phyloP scores from a whole-genome alignment of 2,888 invertebrate species.

The Euphydryas editha region DNA sequence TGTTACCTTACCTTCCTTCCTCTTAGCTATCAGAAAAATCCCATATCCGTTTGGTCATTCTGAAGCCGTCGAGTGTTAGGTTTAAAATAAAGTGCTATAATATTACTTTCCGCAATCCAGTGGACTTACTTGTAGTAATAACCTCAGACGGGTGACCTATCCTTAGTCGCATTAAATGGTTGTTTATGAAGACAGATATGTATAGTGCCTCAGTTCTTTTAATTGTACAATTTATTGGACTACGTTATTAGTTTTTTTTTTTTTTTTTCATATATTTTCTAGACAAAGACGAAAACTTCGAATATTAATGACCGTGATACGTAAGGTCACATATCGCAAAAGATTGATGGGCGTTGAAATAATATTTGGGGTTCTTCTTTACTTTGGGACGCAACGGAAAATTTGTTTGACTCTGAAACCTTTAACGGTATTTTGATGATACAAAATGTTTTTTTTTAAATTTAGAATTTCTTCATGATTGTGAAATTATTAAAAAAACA shows the following conservation, averaged over 20 bases:
- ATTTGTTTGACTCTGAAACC: too few species aligned
- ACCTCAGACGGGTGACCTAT: neutral
- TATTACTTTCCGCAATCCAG: neutral
- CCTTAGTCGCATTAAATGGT: neutral
- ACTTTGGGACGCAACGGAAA: too few species aligned
- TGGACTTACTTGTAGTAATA: neutral
- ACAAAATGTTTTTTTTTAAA: too few species aligned
- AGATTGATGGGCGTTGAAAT: neutral
- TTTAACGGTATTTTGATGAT: too few species aligned
- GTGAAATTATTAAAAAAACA: too few species aligned
- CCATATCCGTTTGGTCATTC: neutral
- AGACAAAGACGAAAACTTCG: neutral
- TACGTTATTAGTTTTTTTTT: neutral
- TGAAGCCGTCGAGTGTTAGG: neutral
- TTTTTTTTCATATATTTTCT: neutral
- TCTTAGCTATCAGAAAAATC: too few species aligned
- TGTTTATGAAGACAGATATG: conserved; percentile 13
- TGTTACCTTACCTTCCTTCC: too few species aligned
- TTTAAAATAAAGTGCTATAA: neutral
- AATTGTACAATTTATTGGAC: neutral
- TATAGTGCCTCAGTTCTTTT: conserved; percentile 4
- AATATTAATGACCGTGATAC: neutral
- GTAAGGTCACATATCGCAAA: neutral
- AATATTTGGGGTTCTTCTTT: neutral
- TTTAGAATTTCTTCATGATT: too few species aligned